A percentile compares a stretch with the other conserved stretches of the same genome.
These are phyloP conservation scores for Eilema griseolum DNA, from an alignment of 2,888 invertebrate species.

Conservation along the genomic window DNA sequence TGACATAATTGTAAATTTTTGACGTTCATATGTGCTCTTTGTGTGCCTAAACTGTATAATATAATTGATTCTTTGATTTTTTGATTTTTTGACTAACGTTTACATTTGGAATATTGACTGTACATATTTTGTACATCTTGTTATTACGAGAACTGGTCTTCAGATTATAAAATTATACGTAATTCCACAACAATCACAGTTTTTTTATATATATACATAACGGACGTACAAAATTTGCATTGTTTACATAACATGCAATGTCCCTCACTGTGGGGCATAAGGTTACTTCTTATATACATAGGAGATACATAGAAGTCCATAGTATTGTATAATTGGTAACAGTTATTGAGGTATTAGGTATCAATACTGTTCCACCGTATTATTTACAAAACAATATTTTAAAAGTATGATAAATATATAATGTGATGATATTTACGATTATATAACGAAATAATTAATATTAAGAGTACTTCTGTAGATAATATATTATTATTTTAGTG, in stretches of 20 bases:
- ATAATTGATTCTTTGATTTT: too few relatives aligned
- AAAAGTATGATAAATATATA: conserved; percentile 38
- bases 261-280: neutral
- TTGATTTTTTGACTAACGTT: too few relatives aligned
- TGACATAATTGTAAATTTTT: too few relatives aligned
- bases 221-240: conserved; percentile 7
- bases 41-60: too few relatives aligned
- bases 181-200: conserved; percentile 12
- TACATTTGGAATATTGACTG: too few relatives aligned
- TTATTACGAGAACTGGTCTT: too few relatives aligned
- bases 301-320: conserved; percentile 35
- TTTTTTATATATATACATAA: neutral
- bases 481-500: neutral
- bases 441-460: conserved; percentile 19
- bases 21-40: too few relatives aligned
- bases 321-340: conserved; percentile 47
- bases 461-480: conserved; percentile 30
- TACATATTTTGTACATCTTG: too few relatives aligned
- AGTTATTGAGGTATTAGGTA: conserved; percentile 55
- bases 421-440: conserved; percentile 42
- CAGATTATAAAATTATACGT: neutral
- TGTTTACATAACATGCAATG: conserved; percentile 20
- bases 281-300: conserved; percentile 37
- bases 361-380: conserved; percentile 52
- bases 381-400: conserved; percentile 49